phyloP scores from a whole-genome alignment of 2,888 invertebrate genomes.

The Nephrotoma guestfalica region DNA sequence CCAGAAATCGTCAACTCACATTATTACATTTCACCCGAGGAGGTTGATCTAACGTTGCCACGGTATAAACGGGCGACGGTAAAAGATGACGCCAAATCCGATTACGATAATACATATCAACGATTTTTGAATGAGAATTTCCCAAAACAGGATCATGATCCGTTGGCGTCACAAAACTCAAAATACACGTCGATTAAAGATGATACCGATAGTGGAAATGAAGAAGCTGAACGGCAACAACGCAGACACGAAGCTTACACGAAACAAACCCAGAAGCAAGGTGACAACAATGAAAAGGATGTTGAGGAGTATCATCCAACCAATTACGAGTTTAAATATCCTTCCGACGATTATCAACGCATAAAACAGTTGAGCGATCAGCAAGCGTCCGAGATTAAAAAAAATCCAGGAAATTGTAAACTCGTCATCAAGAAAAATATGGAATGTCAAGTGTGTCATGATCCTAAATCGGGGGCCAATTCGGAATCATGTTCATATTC shows the following conservation, averaged over 20 bases:
- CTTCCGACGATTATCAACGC: conserved; percentile 39
- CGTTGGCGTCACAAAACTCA: background rate
- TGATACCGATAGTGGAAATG: background rate
- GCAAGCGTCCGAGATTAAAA: conserved; percentile 44
- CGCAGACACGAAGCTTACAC: background rate
- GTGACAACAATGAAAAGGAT: background rate
- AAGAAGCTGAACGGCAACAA: background rate
- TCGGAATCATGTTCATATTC: conserved; percentile 71
- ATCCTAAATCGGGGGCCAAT: conserved; percentile 57
- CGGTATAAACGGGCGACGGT: background rate
- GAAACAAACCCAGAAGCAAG: background rate
- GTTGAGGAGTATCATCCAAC: background rate
- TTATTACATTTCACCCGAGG: conserved; percentile 6
- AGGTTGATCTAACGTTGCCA: background rate
- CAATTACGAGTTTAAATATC: conserved; percentile 17
- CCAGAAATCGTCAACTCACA: background rate
- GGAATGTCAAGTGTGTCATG: conserved; percentile 55
- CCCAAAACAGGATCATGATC: background rate
- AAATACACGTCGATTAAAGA: background rate
- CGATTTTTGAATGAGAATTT: conserved; percentile 26
- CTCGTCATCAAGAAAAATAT: conserved; percentile 40
- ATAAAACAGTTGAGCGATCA: conserved; percentile 45
- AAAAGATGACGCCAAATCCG: conserved; percentile 14
- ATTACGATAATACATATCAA: conserved; percentile 26
- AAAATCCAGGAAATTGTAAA: conserved; percentile 48